Evolutionary conservation across 2,888 invertebrate genomes (phyloP).

Genomic region (Bellardia pandia): DNA sequence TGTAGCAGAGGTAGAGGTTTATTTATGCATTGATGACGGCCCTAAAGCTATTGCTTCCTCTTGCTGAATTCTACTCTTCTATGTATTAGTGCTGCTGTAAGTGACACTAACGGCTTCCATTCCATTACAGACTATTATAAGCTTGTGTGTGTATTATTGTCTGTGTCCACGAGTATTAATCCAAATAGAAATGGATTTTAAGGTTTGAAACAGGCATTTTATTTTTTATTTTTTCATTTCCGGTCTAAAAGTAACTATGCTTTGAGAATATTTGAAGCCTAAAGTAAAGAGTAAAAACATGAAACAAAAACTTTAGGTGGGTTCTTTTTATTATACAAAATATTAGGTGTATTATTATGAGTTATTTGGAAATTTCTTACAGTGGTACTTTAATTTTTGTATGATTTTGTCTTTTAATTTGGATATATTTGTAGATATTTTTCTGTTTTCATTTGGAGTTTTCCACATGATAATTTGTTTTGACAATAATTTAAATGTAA

Average conservation of each 20-base stretch:
- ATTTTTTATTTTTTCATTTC: slow-evolving; percentile 56
- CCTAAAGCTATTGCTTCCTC: not conserved
- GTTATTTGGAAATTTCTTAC: not conserved
- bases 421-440: too few relatives aligned
- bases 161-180: slow-evolving; percentile 20
- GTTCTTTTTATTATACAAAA: slow-evolving; percentile 27
- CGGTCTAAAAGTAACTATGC: slow-evolving; percentile 35
- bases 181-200: slow-evolving; percentile 41
- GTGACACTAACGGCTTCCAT: too few relatives aligned
- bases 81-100: too few relatives aligned
- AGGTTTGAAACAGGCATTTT: slow-evolving; percentile 47
- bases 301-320: slow-evolving; percentile 1
- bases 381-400: too few relatives aligned
- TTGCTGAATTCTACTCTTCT: too few relatives aligned
- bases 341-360: too few relatives aligned
- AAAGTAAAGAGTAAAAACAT: not conserved
- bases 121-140: too few relatives aligned
- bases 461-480: too few relatives aligned
- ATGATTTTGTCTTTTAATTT: too few relatives aligned
- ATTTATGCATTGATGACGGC: slow-evolving; percentile 36
- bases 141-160: not conserved
- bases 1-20: slow-evolving; percentile 21
- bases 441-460: too few relatives aligned
- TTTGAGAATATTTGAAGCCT: slow-evolving; percentile 29
- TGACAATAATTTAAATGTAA: too few relatives aligned